A percentile compares a stretch with the other conserved stretches of the same genome.
These are phyloP conservation scores for Drosophila anomalata DNA, from an alignment of 2,888 invertebrate species.

Conservation along the genomic window DNA sequence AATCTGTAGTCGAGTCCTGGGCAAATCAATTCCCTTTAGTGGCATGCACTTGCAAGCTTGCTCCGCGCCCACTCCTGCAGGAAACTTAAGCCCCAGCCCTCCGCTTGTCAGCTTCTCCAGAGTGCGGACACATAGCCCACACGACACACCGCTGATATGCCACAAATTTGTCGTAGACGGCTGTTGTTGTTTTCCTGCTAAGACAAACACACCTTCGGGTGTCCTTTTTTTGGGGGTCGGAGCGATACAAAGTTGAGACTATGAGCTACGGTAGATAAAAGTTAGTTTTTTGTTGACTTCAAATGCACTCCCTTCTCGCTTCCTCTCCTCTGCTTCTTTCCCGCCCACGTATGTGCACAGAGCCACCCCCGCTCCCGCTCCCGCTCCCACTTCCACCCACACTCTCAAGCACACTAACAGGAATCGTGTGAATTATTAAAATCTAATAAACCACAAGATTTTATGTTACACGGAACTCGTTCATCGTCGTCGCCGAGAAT, in stretches of 20 bases:
- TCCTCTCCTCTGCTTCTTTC: constrained; percentile 10
- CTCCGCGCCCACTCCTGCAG: background rate
- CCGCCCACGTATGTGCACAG: constrained; percentile 55
- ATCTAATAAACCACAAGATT: constrained; percentile 83
- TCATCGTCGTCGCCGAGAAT: constrained; percentile 49
- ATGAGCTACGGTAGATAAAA: constrained; percentile 58
- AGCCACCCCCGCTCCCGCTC: background rate
- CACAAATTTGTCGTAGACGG: constrained; percentile 63
- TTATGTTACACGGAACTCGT: constrained; percentile 79
- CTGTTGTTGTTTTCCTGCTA: constrained; percentile 59
- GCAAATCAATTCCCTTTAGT: constrained; percentile 82
- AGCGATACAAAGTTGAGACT: constrained; percentile 23
- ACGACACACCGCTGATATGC: constrained; percentile 77
- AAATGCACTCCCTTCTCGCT: constrained; percentile 60
- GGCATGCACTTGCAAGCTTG: constrained; percentile 48
- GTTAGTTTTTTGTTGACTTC: constrained; percentile 72
- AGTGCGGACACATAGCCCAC: constrained; percentile 29
- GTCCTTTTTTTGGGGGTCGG: constrained; percentile 54
- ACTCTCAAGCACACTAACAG: constrained; percentile 20
- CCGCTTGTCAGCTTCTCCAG: background rate
- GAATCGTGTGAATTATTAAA: constrained; percentile 83
- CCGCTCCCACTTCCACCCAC: constrained; percentile 23
- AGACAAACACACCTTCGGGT: constrained; percentile 80
- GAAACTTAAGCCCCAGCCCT: constrained; percentile 7
- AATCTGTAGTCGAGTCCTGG: constrained; percentile 34